phyloP scores from a whole-genome alignment of 2,113 vertebrate genomes.

The Ia io region DNA sequence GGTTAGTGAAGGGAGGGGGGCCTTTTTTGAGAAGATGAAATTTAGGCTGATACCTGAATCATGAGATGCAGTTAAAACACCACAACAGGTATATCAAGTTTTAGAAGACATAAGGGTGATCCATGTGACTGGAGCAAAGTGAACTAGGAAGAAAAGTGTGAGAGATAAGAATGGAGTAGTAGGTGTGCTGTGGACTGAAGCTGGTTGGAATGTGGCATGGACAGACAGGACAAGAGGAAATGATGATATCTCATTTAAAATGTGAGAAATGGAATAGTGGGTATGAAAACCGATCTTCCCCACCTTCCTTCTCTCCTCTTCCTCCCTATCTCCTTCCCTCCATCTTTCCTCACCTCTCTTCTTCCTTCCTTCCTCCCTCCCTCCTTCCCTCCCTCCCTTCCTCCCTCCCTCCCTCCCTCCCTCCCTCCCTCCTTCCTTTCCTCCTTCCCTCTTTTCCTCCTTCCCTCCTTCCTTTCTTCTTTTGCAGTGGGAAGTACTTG shows the following conservation, averaged over 20 bases:
- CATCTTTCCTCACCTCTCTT: too few species aligned
- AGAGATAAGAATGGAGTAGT: neutral
- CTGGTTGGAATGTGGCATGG: neutral
- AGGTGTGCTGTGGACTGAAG: neutral
- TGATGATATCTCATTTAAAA: neutral
- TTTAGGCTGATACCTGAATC: neutral
- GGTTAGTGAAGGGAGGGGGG: neutral
- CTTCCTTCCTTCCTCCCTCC: rapidly evolving
- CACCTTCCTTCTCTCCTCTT: too few species aligned
- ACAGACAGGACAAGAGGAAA: neutral
- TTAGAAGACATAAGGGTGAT: neutral
- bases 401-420: too few species aligned
- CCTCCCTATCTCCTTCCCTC: too few species aligned
- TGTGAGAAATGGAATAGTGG: neutral
- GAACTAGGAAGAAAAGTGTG: neutral
- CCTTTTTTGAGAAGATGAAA: neutral
- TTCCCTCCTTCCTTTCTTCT: too few species aligned
- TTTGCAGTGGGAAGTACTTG: neutral
- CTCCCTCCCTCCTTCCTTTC: too few species aligned
- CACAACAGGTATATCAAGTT: neutral
- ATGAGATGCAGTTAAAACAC: neutral
- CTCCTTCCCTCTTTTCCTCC: too few species aligned
- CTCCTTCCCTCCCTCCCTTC: rapidly evolving
- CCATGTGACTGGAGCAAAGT: neutral
- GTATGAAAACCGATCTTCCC: neutral